Conservation (phyloP, 2,888 invertebrate species). For the Scaptomyza cyrtandrae region DNA sequence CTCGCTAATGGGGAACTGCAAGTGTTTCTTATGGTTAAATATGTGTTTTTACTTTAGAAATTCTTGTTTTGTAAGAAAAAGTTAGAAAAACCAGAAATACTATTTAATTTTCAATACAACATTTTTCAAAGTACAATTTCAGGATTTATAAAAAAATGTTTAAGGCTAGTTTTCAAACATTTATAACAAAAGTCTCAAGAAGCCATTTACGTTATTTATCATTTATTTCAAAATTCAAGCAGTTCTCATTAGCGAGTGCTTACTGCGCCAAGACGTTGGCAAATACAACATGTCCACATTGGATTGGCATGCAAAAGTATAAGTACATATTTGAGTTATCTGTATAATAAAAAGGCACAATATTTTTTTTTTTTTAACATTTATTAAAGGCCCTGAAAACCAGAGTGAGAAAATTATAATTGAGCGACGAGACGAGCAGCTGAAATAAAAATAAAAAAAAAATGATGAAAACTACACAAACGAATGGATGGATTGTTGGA, state of each 20-base stretch:
- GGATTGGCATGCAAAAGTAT: conserved; percentile 51
- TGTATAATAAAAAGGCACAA: conserved; percentile 28
- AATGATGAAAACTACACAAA: conserved; percentile 14
- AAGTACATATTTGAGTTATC: conserved; percentile 3
- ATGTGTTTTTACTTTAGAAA: too few relatives aligned
- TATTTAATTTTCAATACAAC: too few relatives aligned
- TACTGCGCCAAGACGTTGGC: conserved; percentile 7
- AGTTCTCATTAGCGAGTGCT: not conserved
- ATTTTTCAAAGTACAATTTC: too few relatives aligned
- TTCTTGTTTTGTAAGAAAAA: too few relatives aligned
- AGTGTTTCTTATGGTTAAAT: too few relatives aligned
- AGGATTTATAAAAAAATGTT: too few relatives aligned
- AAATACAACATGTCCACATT: conserved; percentile 40
- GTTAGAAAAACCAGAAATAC: too few relatives aligned
- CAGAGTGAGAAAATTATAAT: conserved; percentile 62
- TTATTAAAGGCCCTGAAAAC: conserved; percentile 61
- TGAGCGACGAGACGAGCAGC: conserved; percentile 48
- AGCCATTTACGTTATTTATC: too few relatives aligned
- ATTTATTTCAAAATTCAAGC: not conserved
- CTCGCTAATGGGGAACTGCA: not conserved
- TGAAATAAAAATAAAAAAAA: conserved; percentile 53
- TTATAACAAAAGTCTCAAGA: too few relatives aligned
- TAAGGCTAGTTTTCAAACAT: too few relatives aligned
- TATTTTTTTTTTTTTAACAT: conserved; percentile 57
- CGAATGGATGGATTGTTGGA: not conserved